These are phyloP conservation scores for Eptesicus fuscus DNA, from an alignment of 2,113 vertebrate species.

Conservation along the genomic window DNA sequence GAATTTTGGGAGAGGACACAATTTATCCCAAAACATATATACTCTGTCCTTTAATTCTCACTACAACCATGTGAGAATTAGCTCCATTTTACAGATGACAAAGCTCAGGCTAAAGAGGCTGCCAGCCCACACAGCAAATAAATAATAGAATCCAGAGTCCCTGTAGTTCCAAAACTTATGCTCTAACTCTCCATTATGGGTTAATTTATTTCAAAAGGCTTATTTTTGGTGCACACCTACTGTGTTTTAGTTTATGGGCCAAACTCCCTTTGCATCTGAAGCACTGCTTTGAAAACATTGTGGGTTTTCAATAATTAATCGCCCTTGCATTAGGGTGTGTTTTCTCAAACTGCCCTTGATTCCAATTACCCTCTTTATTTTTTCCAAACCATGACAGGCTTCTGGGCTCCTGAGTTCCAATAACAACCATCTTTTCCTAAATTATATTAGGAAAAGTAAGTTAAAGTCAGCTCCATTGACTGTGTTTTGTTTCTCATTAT, in stretches of 20 bases:
- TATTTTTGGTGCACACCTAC: neutral
- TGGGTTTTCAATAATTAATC: neutral
- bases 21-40: neutral
- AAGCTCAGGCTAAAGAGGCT: neutral
- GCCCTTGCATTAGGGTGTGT: neutral
- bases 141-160: neutral
- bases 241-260: neutral
- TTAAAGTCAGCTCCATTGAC: neutral
- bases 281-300: neutral
- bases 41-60: neutral
- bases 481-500: neutral
- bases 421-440: neutral
- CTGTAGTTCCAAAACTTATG: neutral
- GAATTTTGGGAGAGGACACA: too few relatives aligned
- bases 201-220: neutral
- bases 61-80: neutral
- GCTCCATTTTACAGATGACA: neutral
- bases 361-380: neutral
- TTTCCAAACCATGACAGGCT: neutral
- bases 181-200: neutral
- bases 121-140: neutral
- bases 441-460: neutral
- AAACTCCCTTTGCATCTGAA: neutral
- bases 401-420: neutral
- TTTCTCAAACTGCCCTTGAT: neutral